Conservation (phyloP, 2,888 invertebrate species). For the Dichetophora obliterata region DNA sequence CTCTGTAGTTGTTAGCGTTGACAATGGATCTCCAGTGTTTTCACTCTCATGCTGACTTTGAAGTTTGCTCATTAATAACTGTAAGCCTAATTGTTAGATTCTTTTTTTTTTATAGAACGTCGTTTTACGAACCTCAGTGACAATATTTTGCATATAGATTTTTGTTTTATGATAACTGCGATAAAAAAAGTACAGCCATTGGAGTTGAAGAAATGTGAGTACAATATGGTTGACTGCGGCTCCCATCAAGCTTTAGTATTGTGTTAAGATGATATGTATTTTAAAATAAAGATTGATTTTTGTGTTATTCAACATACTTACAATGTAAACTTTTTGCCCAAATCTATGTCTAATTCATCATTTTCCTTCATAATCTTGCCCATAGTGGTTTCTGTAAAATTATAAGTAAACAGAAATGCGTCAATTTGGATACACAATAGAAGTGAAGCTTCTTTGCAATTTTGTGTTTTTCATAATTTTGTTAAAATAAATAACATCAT, state of each 20-base stretch:
- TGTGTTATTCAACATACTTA: constrained; percentile 31
- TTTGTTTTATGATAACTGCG: neutral
- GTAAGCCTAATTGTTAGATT: neutral
- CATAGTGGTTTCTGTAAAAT: constrained; percentile 46
- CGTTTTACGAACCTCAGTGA: neutral
- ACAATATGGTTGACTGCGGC: neutral
- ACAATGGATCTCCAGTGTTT: neutral
- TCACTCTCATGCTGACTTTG: neutral
- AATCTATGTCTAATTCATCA: constrained; percentile 39
- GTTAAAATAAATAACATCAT: too few relatives aligned
- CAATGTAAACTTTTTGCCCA: constrained; percentile 35
- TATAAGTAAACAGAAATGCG: too few relatives aligned
- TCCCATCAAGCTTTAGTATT: neutral
- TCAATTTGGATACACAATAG: too few relatives aligned
- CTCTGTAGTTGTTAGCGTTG: neutral
- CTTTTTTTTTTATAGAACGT: neutral
- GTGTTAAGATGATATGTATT: neutral
- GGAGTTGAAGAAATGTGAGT: neutral
- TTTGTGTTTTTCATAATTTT: too few relatives aligned
- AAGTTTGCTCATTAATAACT: neutral
- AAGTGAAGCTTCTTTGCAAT: too few relatives aligned
- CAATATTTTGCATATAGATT: neutral
- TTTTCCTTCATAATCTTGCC: constrained; percentile 40
- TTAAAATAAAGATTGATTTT: too few relatives aligned
- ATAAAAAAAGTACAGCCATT: neutral